phyloP scores from a whole-genome alignment of 1,140 invertebrate species.

The Araneus ventricosus region DNA sequence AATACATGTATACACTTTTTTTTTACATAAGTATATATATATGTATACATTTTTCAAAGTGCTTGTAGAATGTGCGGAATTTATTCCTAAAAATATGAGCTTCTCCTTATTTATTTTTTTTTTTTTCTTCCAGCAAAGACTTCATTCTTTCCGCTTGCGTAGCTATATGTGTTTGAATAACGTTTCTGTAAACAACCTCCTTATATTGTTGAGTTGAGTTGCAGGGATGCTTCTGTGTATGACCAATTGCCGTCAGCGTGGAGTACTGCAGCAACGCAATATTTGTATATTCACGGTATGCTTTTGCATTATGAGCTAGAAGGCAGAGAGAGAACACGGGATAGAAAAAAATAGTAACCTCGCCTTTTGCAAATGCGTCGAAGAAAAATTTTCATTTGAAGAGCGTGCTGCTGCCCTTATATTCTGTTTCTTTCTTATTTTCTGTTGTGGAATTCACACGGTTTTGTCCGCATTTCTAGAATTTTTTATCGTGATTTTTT shows the following conservation, averaged over 20 bases:
- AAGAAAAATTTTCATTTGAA: conserved; percentile 36
- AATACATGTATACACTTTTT: background rate
- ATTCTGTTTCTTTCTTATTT: background rate
- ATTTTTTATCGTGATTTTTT: conserved; percentile 3
- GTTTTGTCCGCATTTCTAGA: background rate
- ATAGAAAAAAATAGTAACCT: background rate
- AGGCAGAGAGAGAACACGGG: too few species aligned
- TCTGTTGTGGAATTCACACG: background rate
- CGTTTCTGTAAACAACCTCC: conserved; percentile 51
- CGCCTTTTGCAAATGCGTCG: background rate
- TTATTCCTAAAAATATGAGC: conserved; percentile 37
- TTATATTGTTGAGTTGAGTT: conserved; percentile 39
- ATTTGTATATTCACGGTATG: conserved; percentile 54
- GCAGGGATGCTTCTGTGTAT: conserved; percentile 39
- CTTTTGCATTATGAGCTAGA: background rate
- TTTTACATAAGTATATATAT: background rate
- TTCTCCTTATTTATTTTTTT: background rate
- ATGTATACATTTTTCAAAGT: conserved; percentile 46
- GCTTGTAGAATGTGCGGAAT: conserved; percentile 36
- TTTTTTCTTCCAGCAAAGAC: background rate
- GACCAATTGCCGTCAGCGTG: conserved; percentile 13
- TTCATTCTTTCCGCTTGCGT: conserved; percentile 30
- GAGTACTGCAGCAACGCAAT: background rate
- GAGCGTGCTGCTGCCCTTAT: background rate
- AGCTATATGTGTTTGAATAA: conserved; percentile 48